Evolutionary conservation across 1,140 invertebrate genomes (phyloP), one percentile per base, ranked within the genome.

Genomic region (Coelopa frigida): DNA sequence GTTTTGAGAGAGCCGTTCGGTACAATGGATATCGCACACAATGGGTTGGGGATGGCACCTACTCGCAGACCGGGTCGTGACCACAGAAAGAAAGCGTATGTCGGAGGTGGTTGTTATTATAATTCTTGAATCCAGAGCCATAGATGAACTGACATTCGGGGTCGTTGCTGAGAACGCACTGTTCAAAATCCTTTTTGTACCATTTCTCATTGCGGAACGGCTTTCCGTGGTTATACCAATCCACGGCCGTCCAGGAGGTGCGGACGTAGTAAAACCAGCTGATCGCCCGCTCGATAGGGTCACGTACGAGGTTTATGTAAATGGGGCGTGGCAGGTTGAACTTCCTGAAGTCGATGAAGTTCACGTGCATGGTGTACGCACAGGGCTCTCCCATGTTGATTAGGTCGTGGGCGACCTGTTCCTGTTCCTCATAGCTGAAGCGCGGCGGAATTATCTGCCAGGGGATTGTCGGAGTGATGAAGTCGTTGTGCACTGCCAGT

Each of bases 141-240:
- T 89, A 48, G 3, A 17, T 7, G 27, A 31, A 21, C 8, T 78
- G 78, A 57, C 88, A 93, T 65, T 92, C 88, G n/a, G 81, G 73
- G 68, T 91, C 87, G 0, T 81, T 79, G 23, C 78, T 79, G 36
- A 87, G 60, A 12, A 92, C 88, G 56, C 89, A 93, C 0, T 84
- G 80, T 61, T 91, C 87, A 63, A 89, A 88, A 65, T 90, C 85
- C 78, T 91, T 91, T 62, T 85, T 86, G 5, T 91, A 70, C 84
- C 87, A 90, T 75, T 23, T 76, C 8, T 84, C 83, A 68, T 86
- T 84, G 5, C 84, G 81, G 33, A 90, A 70, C 23, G 82, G 84
- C 35, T 89, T 86, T 0, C 84, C 6, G 8, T 12, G 21, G 21
- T 3, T 7, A 22, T 5, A 39, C 21, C 37, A 22, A 39, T 21